These are phyloP conservation scores for Emydura subglobosa DNA, from an alignment of 2,113 vertebrate species.

Conservation along the genomic window DNA sequence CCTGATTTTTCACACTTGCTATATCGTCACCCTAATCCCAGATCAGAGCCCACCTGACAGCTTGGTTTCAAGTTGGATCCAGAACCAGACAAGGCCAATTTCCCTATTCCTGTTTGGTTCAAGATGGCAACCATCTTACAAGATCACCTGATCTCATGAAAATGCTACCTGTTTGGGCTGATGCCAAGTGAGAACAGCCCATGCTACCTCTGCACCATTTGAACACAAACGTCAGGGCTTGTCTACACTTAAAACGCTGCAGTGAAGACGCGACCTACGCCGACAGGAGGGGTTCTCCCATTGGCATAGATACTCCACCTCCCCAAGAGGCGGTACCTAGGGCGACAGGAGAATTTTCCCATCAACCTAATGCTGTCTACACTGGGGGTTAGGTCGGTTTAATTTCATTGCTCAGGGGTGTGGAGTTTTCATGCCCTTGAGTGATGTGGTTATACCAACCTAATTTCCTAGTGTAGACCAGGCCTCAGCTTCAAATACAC, in stretches of 20 bases:
- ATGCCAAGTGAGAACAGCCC: background rate
- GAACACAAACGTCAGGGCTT: background rate
- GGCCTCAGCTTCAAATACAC: background rate
- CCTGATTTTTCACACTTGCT: too few relatives aligned
- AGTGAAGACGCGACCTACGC: background rate
- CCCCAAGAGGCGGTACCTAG: background rate
- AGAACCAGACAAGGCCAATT: background rate
- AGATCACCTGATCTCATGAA: background rate
- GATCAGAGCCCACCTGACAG: background rate
- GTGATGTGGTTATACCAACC: background rate
- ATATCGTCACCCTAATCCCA: background rate
- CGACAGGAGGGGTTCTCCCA: background rate
- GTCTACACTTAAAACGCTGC: too few relatives aligned
- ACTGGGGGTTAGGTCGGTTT: background rate
- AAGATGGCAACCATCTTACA: background rate
- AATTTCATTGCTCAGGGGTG: background rate
- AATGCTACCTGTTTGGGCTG: background rate
- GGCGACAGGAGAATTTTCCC: background rate
- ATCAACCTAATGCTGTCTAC: background rate
- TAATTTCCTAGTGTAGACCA: background rate
- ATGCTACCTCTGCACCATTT: background rate
- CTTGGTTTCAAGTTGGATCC: background rate
- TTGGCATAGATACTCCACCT: background rate
- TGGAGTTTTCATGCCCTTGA: background rate
- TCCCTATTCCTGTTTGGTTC: background rate